phyloP scores from a whole-genome alignment of 1,140 invertebrate genomes.

The Luehdorfia chinensis region DNA sequence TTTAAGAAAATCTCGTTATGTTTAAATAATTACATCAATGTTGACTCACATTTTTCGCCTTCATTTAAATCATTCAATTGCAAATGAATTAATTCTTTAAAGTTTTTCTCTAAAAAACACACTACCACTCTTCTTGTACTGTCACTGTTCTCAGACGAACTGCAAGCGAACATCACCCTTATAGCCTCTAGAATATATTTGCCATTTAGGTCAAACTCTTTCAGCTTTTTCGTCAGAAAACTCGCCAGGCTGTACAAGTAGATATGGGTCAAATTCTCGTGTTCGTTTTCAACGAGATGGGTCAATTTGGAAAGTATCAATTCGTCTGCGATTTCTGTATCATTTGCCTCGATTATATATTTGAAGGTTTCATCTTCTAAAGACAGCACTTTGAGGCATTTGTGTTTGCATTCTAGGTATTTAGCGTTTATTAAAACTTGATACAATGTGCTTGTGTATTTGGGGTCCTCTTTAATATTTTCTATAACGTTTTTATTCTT shows the following conservation, averaged over 20 bases:
- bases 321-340: constrained; percentile 22
- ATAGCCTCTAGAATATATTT: constrained; percentile 31
- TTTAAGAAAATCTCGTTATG: too few species aligned
- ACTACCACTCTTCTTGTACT: constrained; percentile 42
- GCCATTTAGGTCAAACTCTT: constrained; percentile 3
- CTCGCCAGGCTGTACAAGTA: constrained; percentile 52
- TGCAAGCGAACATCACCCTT: constrained; percentile 41
- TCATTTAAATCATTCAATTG: constrained; percentile 28
- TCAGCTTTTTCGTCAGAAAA: constrained; percentile 32
- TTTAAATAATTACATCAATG: too few species aligned
- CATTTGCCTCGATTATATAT: constrained; percentile 28
- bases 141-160: constrained; percentile 45
- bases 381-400: constrained; percentile 43
- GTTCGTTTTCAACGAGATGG: constrained; percentile 39
- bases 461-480: constrained; percentile 19
- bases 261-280: constrained; percentile 60
- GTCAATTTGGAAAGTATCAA: constrained; percentile 30
- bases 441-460: constrained; percentile 33
- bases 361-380: constrained; percentile 37
- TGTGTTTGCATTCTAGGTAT: constrained; percentile 57
- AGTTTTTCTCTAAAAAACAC: constrained; percentile 44
- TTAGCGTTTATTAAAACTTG: constrained; percentile 31
- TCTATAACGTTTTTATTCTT: constrained; percentile 14
- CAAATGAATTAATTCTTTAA: constrained; percentile 30
- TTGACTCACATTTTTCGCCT: constrained; percentile 48